Conservation (phyloP, 2,113 vertebrate genomes). For the Speoplatyrhinus poulsoni region DNA sequence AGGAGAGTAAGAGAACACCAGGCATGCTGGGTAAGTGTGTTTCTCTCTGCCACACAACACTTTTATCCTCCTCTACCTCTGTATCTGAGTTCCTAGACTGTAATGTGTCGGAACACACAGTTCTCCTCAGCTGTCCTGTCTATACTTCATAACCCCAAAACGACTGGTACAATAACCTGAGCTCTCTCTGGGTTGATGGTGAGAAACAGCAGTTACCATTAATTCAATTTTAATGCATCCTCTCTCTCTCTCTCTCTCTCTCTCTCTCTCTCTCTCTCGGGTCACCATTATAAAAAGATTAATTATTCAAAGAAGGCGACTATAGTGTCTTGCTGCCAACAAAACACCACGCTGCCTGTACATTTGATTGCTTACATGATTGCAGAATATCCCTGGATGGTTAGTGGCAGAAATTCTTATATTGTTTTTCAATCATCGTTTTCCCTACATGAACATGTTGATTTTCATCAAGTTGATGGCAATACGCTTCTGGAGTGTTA, state of each 20-base stretch:
- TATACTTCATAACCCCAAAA: conserved; percentile 14
- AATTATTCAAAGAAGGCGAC: background rate
- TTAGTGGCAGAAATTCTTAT: conserved; percentile 5
- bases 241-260: conserved; percentile 38
- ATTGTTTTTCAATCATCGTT: background rate
- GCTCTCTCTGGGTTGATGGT: too few relatives aligned
- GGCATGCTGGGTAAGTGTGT: conserved; percentile 50
- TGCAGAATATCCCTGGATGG: conserved; percentile 4
- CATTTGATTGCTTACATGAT: background rate
- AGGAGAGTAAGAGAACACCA: conserved; percentile 40
- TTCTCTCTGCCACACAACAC: conserved; percentile 41
- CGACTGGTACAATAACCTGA: background rate
- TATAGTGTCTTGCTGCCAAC: background rate
- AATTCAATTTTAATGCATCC: background rate
- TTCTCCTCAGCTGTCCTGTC: conserved; percentile 7
- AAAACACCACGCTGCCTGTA: conserved; percentile 3
- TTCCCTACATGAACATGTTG: conserved; percentile 34
- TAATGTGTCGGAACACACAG: conserved; percentile 51
- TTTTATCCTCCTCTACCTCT: conserved; percentile 63
- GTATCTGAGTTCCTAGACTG: conserved; percentile 48
- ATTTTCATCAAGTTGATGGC: conserved; percentile 38
- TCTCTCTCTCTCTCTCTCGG: background rate
- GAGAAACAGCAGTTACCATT: too few relatives aligned
- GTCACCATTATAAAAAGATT: conserved; percentile 25
- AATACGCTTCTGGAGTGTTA: conserved; percentile 36